Conservation (phyloP, 2,888 invertebrate species). For the Myathropa florea region DNA sequence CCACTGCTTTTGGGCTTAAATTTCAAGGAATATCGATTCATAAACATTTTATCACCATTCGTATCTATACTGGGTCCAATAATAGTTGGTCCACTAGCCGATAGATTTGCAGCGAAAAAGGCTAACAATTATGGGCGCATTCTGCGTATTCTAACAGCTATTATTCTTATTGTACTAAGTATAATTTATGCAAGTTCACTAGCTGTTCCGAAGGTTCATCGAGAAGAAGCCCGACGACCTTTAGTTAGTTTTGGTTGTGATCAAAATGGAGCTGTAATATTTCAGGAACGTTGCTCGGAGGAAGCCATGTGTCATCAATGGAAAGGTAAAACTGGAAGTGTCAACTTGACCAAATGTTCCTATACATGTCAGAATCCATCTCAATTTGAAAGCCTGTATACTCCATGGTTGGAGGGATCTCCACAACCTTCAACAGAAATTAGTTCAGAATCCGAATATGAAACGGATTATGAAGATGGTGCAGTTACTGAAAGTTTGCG, state of each 20-base stretch:
- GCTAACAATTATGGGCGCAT: slow-evolving; percentile 83
- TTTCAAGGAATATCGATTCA: slow-evolving; percentile 87
- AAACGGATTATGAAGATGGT: slow-evolving; percentile 78
- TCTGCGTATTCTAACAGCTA: slow-evolving; percentile 86
- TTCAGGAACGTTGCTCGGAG: slow-evolving; percentile 87
- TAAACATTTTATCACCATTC: slow-evolving; percentile 90
- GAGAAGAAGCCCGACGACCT: slow-evolving; percentile 83
- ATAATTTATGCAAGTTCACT: slow-evolving; percentile 86
- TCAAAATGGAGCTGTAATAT: slow-evolving; percentile 85
- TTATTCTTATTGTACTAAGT: slow-evolving; percentile 86
- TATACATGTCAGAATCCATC: slow-evolving; percentile 85
- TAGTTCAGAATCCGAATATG: slow-evolving; percentile 80
- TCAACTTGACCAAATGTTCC: slow-evolving; percentile 86
- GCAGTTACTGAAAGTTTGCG: slow-evolving; percentile 77
- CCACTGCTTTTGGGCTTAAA: slow-evolving; percentile 84
- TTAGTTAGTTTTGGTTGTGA: slow-evolving; percentile 88
- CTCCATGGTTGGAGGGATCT: slow-evolving; percentile 77
- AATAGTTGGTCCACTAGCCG: slow-evolving; percentile 89
- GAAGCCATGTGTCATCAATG: slow-evolving; percentile 86
- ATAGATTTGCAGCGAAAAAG: slow-evolving; percentile 81
- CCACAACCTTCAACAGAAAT: slow-evolving; percentile 77
- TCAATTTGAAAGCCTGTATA: slow-evolving; percentile 78
- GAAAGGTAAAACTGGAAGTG: slow-evolving; percentile 84
- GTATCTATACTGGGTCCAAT: slow-evolving; percentile 90
- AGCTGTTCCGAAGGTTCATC: slow-evolving; percentile 85